Conservation (phyloP, 1,140 invertebrate species). For the Drosophila pachea region DNA sequence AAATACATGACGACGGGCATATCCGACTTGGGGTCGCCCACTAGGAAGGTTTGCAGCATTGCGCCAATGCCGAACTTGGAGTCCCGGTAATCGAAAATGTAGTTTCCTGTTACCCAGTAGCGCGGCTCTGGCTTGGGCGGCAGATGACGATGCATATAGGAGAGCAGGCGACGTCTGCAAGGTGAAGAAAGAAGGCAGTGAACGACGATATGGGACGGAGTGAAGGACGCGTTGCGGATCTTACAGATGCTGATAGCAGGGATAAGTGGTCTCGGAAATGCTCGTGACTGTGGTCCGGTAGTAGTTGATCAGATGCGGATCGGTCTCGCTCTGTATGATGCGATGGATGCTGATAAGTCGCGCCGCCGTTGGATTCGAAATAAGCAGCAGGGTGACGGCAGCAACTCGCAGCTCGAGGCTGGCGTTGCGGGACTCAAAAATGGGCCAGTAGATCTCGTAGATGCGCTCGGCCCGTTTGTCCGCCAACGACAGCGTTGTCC, state of each 20-base stretch:
- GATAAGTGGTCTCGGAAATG: conserved; percentile 83
- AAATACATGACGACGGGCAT: conserved; percentile 82
- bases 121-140: conserved; percentile 79
- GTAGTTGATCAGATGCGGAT: conserved; percentile 84
- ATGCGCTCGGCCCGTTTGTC: conserved; percentile 81
- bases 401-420: conserved; percentile 84
- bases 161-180: conserved; percentile 81
- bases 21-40: conserved; percentile 83
- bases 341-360: conserved; percentile 85
- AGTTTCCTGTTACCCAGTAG: conserved; percentile 83
- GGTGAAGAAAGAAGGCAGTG: conserved; percentile 1
- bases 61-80: conserved; percentile 82
- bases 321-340: conserved; percentile 83
- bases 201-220: not conserved
- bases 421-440: conserved; percentile 84
- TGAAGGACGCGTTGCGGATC: conserved; percentile 25
- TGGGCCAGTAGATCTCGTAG: conserved; percentile 84
- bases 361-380: conserved; percentile 82
- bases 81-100: conserved; percentile 83
- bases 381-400: conserved; percentile 83
- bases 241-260: conserved; percentile 83
- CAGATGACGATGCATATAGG: conserved; percentile 82
- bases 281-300: conserved; percentile 87
- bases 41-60: conserved; percentile 81
- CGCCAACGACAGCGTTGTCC: conserved; percentile 82